Percentiles rank a stretch among this genome's conserved stretches.
phyloP scores from a whole-genome alignment of 2,113 vertebrate species.

The Cebidichthys violaceus region DNA sequence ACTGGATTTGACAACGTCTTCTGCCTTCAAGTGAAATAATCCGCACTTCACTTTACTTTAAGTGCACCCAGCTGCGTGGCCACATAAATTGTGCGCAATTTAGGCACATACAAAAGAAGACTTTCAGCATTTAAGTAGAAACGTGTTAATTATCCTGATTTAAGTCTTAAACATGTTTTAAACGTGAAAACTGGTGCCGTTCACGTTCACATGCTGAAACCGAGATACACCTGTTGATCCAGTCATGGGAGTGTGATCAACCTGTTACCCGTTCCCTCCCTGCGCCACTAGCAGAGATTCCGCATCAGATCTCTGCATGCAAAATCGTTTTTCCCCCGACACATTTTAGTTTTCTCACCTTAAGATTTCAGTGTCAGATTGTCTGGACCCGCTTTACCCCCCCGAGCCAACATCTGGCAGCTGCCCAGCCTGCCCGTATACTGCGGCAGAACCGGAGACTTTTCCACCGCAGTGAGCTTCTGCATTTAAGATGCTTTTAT shows the following conservation, averaged over 20 bases:
- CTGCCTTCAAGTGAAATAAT: background rate
- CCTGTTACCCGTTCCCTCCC: conserved; percentile 34
- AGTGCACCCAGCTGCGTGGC: background rate
- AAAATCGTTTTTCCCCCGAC: background rate
- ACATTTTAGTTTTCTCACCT: conserved; percentile 14
- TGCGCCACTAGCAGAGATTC: background rate
- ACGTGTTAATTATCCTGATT: background rate
- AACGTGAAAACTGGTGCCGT: background rate
- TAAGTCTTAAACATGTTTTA: background rate
- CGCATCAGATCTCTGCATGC: background rate
- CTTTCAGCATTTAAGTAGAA: background rate
- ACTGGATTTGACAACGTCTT: background rate
- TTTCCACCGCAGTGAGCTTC: background rate
- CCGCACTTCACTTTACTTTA: background rate
- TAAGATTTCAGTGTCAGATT: conserved; percentile 44
- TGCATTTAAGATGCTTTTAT: background rate
- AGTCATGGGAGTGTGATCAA: conserved; percentile 33
- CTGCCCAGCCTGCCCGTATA: background rate
- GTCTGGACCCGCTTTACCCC: background rate
- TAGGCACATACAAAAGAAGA: background rate
- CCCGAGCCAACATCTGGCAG: conserved; percentile 38
- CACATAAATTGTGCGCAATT: background rate
- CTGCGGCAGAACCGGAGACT: background rate
- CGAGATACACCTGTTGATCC: conserved; percentile 74
- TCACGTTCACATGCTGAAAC: background rate